phyloP scores from a whole-genome alignment of 1,140 invertebrate species.

The Saccostrea cuccullata region DNA sequence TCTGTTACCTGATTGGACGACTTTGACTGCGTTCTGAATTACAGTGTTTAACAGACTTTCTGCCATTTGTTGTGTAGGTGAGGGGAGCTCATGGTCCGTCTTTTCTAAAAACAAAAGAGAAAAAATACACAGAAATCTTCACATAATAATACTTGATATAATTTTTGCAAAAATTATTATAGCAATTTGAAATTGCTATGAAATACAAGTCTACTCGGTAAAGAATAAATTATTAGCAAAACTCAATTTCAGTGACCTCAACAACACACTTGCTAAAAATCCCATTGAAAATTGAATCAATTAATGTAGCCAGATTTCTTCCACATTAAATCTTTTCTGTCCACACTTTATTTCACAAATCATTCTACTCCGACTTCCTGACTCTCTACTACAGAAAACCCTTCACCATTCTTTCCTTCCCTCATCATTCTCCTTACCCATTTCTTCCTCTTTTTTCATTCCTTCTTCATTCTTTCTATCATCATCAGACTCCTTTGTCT shows the following conservation, averaged over 20 bases:
- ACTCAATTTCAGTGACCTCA: too few species aligned
- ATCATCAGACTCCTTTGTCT: background rate
- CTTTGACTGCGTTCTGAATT: background rate
- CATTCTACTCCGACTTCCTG: background rate
- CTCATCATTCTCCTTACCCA: slow-evolving; percentile 1
- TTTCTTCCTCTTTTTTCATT: slow-evolving; percentile 14
- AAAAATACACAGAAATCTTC: background rate
- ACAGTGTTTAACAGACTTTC: background rate
- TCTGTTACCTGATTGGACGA: background rate
- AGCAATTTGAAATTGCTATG: too few species aligned
- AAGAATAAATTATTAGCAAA: too few species aligned
- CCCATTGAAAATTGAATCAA: too few species aligned
- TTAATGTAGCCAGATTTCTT: too few species aligned
- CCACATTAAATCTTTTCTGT: too few species aligned
- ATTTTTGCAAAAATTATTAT: too few species aligned
- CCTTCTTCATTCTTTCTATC: background rate
- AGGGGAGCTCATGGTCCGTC: background rate
- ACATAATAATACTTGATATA: too few species aligned
- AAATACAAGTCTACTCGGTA: too few species aligned
- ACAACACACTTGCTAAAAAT: too few species aligned
- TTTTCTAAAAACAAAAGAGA: background rate
- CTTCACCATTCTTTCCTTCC: slow-evolving; percentile 7
- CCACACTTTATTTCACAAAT: too few species aligned
- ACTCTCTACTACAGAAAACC: background rate
- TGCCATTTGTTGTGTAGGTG: background rate